phyloP scores from a whole-genome alignment of 2,888 invertebrate genomes.

The Anaspis maculata region DNA sequence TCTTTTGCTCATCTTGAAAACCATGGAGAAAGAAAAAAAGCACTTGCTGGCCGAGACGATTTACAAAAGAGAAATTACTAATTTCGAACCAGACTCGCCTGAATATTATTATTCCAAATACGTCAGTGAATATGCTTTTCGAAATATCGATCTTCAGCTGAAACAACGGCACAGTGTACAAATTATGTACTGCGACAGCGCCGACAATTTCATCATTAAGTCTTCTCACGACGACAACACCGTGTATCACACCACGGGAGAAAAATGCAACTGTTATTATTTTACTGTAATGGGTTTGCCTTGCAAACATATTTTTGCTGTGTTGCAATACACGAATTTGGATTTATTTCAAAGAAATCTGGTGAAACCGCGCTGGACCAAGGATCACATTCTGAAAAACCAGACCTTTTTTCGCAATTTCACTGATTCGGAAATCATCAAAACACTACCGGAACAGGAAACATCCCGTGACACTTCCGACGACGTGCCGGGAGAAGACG shows the following conservation, averaged over 20 bases:
- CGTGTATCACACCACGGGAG: neutral
- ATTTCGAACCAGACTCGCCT: neutral
- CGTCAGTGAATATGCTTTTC: neutral
- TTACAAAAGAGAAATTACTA: neutral
- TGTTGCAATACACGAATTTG: neutral
- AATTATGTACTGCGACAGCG: too few species aligned
- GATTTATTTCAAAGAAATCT: constrained; percentile 11
- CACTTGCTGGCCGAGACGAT: neutral
- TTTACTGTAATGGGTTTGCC: neutral
- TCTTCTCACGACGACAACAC: neutral
- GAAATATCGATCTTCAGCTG: neutral
- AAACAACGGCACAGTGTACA: neutral
- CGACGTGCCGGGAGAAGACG: neutral
- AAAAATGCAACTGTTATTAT: neutral
- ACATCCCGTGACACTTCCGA: neutral
- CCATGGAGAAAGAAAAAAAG: neutral
- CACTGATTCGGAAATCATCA: neutral
- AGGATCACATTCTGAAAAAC: neutral
- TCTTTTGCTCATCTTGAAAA: neutral
- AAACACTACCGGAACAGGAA: neutral
- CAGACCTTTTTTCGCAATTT: neutral
- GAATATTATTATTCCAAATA: neutral
- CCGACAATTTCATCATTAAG: neutral
- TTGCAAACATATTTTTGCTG: neutral
- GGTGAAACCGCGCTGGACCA: neutral